Base-by-base conservation (phyloP, 2,113 vertebrate species). In the Sinocyclocheilus anshuiensis region DNA sequence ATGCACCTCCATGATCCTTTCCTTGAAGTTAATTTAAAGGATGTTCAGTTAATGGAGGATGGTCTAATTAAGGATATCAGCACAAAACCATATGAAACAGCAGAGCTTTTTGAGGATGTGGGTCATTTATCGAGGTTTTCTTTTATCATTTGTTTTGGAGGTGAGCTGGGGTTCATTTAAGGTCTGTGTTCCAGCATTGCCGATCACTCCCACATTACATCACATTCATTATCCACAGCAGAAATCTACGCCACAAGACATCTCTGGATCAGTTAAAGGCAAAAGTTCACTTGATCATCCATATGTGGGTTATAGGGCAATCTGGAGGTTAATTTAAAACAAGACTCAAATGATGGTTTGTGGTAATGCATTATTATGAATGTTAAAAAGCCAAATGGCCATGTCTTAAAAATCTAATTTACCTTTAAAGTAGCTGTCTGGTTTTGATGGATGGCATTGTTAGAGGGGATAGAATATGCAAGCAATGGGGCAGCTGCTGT, bases 371-470 rank as follows among this genome's bases (percentile, higher is more conserved):
- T 85, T 85, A 53, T 77, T 29, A 26, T 57, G 57, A 78, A 84
- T 4, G 53, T 16, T 48, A 63, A 55, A 33, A 69, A 78, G 82
- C 50, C 50, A 77, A 82, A 79, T 18, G 63, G 59, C 13, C 24
- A 65, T 69, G 53, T 50, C 16, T 83, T 29, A 86, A 69, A 57
- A 86, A 84, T 76, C n/a, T 1, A 2, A 77, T 89, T 89, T 89
- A 45, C 81, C 78, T 85, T 61, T 22, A 83, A 89, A 86, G 76
- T 81, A 63, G 48, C 76, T 77, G 75, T 86, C 85, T 87, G 77
- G 22, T 76, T 76, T 48, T 87, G 86, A 87, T 89, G 76, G 81
- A 87, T 87, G 86, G 67, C 4, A 29, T 65, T 89, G 78, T 63
- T 81, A 22, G 33, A 57, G 26, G 16, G n/a, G 2, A 81, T 24